Evolutionary conservation across 2,888 invertebrate species (phyloP), one percentile per base, ranked within the genome.

Genomic region (Ochropacha duplaris): DNA sequence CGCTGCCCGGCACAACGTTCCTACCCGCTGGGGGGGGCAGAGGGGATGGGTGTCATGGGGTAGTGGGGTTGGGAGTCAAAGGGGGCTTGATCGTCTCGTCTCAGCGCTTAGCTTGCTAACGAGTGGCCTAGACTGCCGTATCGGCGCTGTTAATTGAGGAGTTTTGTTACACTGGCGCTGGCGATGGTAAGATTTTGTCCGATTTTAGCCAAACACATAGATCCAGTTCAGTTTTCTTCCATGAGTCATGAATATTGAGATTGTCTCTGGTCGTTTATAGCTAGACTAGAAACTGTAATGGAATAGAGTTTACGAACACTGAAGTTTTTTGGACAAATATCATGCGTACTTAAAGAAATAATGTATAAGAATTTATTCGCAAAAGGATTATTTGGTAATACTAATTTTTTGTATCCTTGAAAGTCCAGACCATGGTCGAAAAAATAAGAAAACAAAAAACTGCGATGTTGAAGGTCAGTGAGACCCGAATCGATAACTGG

Each of bases 71-170:
- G 44, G 44, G 44, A 19, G 19, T 19, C 19, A 44, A 19, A 6
- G 19, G 19, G 9, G 50, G 24, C 61, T 59, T 57, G 65, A 71
- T 72, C 72, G 68, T 44, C 44, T 72, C 68, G 64, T 60, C 63
- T 67, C 61, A 58, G 56, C 68, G 44, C 44, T 44, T 44, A 44
- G 61, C 59, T 72, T 60, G 60, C 64, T 68, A 68, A 69, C 67
- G 68, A 68, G 68, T 62, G 58, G 61, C 59, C 71, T 60, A 60
- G 66, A 57, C 61, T 61, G 62, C 60, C 55, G 50, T 55, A 59
- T 68, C 62, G 58, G 62, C 62, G 71, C 19, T 44, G 44, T 44
- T 44, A 44, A 44, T 44, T 44, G 44, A 44, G 44, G 19, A 44
- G 5, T 16, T 5, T 16, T n/a, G 16, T 34, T 34, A 9, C 14